Base-by-base conservation (phyloP, 2,113 vertebrate species). In the Paradoxurus hermaphroditus region DNA sequence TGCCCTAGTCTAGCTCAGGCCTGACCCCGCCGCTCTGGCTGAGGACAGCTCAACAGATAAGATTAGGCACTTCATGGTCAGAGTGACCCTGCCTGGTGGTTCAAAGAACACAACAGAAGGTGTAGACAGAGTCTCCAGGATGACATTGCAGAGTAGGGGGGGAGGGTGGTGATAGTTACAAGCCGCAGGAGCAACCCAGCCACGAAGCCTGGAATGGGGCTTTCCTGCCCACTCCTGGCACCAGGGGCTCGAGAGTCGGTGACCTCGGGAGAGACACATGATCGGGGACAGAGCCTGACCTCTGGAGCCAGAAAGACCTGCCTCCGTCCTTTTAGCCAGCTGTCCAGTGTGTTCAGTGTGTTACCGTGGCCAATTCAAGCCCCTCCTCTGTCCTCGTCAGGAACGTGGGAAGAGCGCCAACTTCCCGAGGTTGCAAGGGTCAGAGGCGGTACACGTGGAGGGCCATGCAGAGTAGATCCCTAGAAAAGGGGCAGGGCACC, bases 101-200 rank as follows among this genome's bases (percentile, higher is more conserved):
- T 94, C 86, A 96, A 96, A 97, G 92, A 90, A 63, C 68, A 90
- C 12, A 25, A 23, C 81, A 31, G 29, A 83, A 88, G 44, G 34
- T 90, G 11, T 15, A 18, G 16, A 82, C 46, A 4, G 10, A 89
- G 91, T 49, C 84, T 59, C 65, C 7, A 8, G 82, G 39, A 25
- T 39, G 63, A 70, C 91, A 56, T 84, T 86, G 68, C 93, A n/a
- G 44, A 62, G 14, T 0, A 5, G 82, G 5, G 21, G 21, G 89
- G 15, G 10, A 23, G 21, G 51, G 18, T 13, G 4, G 15, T 73
- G 79, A 67, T 51, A 39, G 2, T 63, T 23, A 13, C 7, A 21
- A 82, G 72, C 29, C 62, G n/a, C 1, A 5, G 59, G 79, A 67
- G 39, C 3, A n/a, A n/a, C 62, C 34, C 14, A 70, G 51, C 46